phyloP scores from a whole-genome alignment of 2,888 invertebrate genomes.

The Ferrisia virgata region DNA sequence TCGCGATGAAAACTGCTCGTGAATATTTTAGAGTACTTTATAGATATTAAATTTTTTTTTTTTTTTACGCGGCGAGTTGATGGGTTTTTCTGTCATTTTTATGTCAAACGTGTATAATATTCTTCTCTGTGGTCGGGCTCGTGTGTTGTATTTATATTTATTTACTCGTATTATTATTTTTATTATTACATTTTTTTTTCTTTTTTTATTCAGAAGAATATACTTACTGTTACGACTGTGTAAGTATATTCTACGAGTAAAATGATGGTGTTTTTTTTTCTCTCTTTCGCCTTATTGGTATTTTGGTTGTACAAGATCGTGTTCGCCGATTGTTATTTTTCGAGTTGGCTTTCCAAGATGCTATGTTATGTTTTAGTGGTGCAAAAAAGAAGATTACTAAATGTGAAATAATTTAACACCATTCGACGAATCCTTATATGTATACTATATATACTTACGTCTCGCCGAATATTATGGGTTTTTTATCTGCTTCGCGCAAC shows the following conservation, averaged over 20 bases:
- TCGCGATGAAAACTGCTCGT: neutral
- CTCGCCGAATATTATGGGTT: neutral
- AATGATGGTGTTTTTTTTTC: neutral
- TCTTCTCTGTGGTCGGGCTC: neutral
- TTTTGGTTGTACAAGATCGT: neutral
- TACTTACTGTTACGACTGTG: too few relatives aligned
- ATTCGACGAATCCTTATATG: neutral
- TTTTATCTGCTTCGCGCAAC: neutral
- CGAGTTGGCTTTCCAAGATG: neutral
- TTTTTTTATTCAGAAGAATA: neutral
- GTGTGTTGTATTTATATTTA: neutral
- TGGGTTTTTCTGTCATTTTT: neutral
- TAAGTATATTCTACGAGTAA: neutral
- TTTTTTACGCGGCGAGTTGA: neutral
- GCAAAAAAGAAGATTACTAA: neutral
- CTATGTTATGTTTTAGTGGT: neutral
- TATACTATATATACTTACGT: too few relatives aligned
- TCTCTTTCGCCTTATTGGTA: neutral
- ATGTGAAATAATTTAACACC: neutral
- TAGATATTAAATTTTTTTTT: neutral
- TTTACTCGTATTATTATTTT: too few relatives aligned
- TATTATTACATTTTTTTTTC: neutral
- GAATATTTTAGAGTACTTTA: slow-evolving; percentile 5
- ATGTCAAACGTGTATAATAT: neutral
- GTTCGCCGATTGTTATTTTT: neutral